Conservation (phyloP, 2,888 invertebrate genomes). For the Cephus nigrinus region DNA sequence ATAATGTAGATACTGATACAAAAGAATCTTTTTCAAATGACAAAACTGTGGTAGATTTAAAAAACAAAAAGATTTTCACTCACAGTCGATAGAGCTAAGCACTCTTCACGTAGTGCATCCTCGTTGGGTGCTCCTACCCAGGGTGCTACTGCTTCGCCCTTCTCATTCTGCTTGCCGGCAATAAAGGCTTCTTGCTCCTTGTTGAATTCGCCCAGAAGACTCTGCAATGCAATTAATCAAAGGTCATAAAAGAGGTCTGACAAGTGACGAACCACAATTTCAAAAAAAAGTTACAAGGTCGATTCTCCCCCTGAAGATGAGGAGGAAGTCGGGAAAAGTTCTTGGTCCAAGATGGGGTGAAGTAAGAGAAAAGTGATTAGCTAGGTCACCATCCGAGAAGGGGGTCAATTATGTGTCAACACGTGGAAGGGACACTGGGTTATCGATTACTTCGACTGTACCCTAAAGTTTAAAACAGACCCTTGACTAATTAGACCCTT, state of each 20-base stretch:
- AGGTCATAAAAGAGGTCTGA: not conserved
- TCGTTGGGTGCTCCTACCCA: conserved; percentile 98
- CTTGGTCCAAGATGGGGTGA: not conserved
- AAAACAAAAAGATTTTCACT: conserved; percentile 51
- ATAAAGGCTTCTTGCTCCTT: conserved; percentile 97
- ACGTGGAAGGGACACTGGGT: not conserved
- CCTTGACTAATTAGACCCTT: not conserved
- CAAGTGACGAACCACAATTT: not conserved
- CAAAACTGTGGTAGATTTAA: conserved; percentile 12
- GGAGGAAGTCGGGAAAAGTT: not conserved
- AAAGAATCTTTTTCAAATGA: not conserved
- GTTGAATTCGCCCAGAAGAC: conserved; percentile 95
- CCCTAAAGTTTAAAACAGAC: not conserved
- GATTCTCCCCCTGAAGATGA: not conserved
- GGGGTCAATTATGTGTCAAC: not conserved
- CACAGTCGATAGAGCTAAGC: conserved; percentile 90
- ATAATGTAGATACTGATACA: not conserved
- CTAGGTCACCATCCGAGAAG: not conserved
- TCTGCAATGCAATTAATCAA: conserved; percentile 71
- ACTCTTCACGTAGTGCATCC: conserved; percentile 93
- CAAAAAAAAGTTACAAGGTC: not conserved
- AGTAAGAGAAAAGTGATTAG: not conserved
- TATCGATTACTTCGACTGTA: not conserved
- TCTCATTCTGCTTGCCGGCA: conserved; percentile 82
- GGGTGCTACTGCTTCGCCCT: conserved; percentile 82